These are phyloP conservation scores for Drosophila macrothrix DNA, from an alignment of 2,888 invertebrate species.

Conservation along the genomic window DNA sequence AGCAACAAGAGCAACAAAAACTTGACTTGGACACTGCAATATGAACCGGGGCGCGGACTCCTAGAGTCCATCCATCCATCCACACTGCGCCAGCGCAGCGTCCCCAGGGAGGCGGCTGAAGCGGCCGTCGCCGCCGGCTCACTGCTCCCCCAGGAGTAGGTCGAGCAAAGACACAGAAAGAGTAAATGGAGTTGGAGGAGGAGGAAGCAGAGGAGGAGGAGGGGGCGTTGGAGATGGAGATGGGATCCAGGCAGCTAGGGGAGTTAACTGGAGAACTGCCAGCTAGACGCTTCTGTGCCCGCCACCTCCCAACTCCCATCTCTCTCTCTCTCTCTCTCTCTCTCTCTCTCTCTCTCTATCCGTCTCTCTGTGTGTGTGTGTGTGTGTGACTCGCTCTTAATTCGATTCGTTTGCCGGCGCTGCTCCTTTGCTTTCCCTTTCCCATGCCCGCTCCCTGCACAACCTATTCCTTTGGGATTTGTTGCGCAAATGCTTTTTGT, in stretches of 20 bases:
- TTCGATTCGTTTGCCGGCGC: conserved; percentile 83
- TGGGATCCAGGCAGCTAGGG: conserved; percentile 8
- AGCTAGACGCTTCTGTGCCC: conserved; percentile 44
- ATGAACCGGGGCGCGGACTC: conserved; percentile 31
- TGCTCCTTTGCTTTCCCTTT: conserved; percentile 55
- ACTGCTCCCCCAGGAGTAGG: conserved; percentile 15
- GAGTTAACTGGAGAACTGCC: conserved; percentile 10
- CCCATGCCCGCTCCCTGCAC: conserved; percentile 11
- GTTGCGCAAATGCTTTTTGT: conserved; percentile 81
- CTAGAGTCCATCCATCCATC: conserved; percentile 35
- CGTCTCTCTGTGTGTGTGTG: background rate
- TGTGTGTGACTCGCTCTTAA: conserved; percentile 77
- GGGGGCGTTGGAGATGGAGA: conserved; percentile 1
- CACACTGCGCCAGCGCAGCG: conserved; percentile 63
- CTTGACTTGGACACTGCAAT: conserved; percentile 49
- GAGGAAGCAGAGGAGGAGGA: background rate
- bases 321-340: conserved; percentile 21
- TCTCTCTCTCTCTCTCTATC: conserved; percentile 24
- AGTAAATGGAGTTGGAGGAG: background rate
- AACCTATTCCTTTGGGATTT: conserved; percentile 53
- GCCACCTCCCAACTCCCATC: conserved; percentile 23
- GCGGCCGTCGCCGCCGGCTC: conserved; percentile 63
- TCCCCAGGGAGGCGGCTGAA: conserved; percentile 68
- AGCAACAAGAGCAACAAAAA: conserved; percentile 17
- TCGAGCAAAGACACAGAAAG: background rate